These are phyloP conservation scores for Tenrec ecaudatus DNA, from an alignment of 2,113 vertebrate genomes.

Conservation along the genomic window DNA sequence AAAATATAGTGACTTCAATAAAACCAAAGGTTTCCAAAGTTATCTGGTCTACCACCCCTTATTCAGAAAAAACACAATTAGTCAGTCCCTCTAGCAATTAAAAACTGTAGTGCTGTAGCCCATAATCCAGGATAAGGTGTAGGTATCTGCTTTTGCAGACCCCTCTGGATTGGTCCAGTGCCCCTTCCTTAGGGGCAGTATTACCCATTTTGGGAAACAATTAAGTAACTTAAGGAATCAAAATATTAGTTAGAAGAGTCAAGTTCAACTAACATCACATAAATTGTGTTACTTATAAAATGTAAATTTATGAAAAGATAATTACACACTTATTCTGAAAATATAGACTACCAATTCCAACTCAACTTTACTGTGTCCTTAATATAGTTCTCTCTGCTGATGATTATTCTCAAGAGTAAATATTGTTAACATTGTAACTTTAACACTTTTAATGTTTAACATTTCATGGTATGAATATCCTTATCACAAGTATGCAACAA, in stretches of 20 bases:
- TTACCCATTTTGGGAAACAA: too few species aligned
- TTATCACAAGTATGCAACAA: conserved; percentile 22
- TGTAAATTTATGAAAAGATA: conserved; percentile 39
- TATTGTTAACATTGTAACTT: neutral
- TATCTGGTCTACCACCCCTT: too few species aligned
- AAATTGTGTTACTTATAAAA: conserved; percentile 53
- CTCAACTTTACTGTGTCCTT: neutral
- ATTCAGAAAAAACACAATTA: too few species aligned
- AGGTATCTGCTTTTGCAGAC: too few species aligned
- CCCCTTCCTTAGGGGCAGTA: too few species aligned
- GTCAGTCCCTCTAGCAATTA: too few species aligned
- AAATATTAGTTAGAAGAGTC: conserved; percentile 4
- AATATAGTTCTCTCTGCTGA: neutral
- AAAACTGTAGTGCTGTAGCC: too few species aligned
- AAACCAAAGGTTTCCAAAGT: neutral
- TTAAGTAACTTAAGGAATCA: neutral
- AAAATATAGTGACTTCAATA: conserved; percentile 27
- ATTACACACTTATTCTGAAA: conserved; percentile 38
- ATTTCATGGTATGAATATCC: neutral
- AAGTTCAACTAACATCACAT: conserved; percentile 26
- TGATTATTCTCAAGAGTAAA: neutral
- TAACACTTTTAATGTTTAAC: neutral
- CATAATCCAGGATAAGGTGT: too few species aligned
- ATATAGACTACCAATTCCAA: neutral
- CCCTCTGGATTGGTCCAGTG: too few species aligned